Evolutionary conservation across 1,140 invertebrate species (phyloP).

Genomic region (Periplaneta americana): DNA sequence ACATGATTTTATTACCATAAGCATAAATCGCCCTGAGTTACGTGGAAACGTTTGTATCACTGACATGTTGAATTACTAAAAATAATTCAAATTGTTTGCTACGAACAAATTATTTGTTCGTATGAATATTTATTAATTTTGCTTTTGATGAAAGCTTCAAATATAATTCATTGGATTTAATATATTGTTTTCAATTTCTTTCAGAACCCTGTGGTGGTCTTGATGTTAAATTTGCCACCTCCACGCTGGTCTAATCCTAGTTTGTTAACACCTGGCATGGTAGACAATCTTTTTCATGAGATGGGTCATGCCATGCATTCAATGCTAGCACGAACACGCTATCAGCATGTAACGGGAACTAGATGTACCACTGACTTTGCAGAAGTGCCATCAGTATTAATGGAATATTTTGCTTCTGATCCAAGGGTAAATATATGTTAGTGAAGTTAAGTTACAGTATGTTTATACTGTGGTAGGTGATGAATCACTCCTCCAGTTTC

Average conservation of each 20-base stretch:
- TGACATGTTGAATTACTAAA: too few relatives aligned
- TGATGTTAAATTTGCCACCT: conserved; percentile 82
- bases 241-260: conserved; percentile 71
- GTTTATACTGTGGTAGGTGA: not conserved
- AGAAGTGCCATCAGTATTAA: conserved; percentile 95
- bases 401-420: conserved; percentile 96
- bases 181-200: conserved; percentile 21
- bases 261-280: conserved; percentile 71
- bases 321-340: conserved; percentile 90
- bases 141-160: too few relatives aligned
- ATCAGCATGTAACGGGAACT: conserved; percentile 97
- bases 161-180: too few relatives aligned
- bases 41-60: too few relatives aligned
- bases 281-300: conserved; percentile 98
- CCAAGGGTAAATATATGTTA: conserved; percentile 55
- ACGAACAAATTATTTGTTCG: too few relatives aligned
- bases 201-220: conserved; percentile 86
- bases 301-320: conserved; percentile 99
- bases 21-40: too few relatives aligned
- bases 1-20: too few relatives aligned
- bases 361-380: conserved; percentile 96
- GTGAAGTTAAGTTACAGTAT: not conserved
- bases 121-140: too few relatives aligned
- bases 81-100: too few relatives aligned
- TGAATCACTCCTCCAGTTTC: too few relatives aligned